Percentiles rank a stretch among this genome's conserved stretches.
Evolutionary conservation across 2,888 invertebrate species (phyloP).

Genomic region (Athalia rosae): DNA sequence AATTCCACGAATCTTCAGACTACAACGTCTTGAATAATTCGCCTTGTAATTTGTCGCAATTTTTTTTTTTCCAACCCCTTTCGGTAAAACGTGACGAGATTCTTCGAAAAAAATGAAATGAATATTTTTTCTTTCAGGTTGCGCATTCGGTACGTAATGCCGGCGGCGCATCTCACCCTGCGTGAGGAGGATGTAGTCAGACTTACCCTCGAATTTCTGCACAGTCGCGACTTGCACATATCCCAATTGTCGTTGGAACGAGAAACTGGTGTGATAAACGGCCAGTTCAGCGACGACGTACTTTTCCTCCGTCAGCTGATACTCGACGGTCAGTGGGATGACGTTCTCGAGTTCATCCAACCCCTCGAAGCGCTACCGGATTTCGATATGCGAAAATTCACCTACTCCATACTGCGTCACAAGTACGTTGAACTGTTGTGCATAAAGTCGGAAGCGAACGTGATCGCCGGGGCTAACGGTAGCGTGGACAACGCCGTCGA

Average conservation of each 20-base stretch:
- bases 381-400: slow-evolving; percentile 90
- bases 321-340: slow-evolving; percentile 98
- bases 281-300: slow-evolving; percentile 94
- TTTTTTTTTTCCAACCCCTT: neutral
- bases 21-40: no score
- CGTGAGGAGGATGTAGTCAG: slow-evolving; percentile 93
- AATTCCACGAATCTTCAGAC: neutral
- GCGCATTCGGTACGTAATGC: slow-evolving; percentile 80
- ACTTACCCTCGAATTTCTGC: slow-evolving; percentile 88
- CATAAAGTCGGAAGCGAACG: slow-evolving; percentile 94
- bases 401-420: slow-evolving; percentile 91
- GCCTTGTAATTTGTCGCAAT: no score
- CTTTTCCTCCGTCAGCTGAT: slow-evolving; percentile 95
- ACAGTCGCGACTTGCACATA: slow-evolving; percentile 94
- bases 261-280: slow-evolving; percentile 96
- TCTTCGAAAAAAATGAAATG: neutral
- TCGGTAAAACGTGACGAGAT: neutral
- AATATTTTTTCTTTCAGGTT: slow-evolving; percentile 60
- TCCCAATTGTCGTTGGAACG: slow-evolving; percentile 92
- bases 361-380: slow-evolving; percentile 88
- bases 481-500: slow-evolving; percentile 94
- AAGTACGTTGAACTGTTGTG: slow-evolving; percentile 96
- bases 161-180: slow-evolving; percentile 88
- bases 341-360: slow-evolving; percentile 96
- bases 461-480: slow-evolving; percentile 81